Evolutionary conservation across 2,797 vertebrate species (phyloP), one percentile per base, ranked within the genome.

Genomic region (Sylvia borin): DNA sequence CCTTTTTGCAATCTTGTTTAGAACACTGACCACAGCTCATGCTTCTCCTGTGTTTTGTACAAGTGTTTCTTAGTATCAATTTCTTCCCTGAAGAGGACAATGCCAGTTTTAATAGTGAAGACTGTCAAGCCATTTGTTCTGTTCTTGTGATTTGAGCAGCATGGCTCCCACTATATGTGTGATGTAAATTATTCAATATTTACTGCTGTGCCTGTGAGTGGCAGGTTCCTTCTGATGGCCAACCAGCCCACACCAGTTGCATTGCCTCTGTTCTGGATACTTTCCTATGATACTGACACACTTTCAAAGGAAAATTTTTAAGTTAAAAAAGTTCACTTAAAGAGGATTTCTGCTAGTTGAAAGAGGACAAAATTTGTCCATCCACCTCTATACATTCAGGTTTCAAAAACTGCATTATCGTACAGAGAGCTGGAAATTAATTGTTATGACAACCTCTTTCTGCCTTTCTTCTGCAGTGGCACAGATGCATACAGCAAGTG

Each of bases 81-180:
- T 66, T 5, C 32, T 65, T 82, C 51, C 9, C 4, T 31, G 32
- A 9, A 70, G 25, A 70, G 5, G 15, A 60, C 17, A 78, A 75
- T 45, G 12, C 6, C 8, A 27, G 16, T 38, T 90, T 50, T 54
- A 50, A 43, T 10, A 13, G 18, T 61, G 18, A 40, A 91, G 36
- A 10, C 50, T 71, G 20, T 10, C 65, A 80, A 81, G 11, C 3
- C 29, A 18, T 45, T 90, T 74, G 26, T 14, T 87, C 26, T 89
- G 45, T 43, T 75, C 13, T 47, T 66, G 43, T 78, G 34, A 25
- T 58, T 81, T 43, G 32, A 21, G 17, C 22, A 83, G 34, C 54
- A 62, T 2, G 2, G 34, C 3, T 91, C 26, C 19, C 43, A 82
- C 7, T 18, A 25, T 7, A 11, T 0, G 0, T 24, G n/a, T 34